Conservation (phyloP, 2,888 invertebrate genomes). For the Ennomos erosarius region DNA sequence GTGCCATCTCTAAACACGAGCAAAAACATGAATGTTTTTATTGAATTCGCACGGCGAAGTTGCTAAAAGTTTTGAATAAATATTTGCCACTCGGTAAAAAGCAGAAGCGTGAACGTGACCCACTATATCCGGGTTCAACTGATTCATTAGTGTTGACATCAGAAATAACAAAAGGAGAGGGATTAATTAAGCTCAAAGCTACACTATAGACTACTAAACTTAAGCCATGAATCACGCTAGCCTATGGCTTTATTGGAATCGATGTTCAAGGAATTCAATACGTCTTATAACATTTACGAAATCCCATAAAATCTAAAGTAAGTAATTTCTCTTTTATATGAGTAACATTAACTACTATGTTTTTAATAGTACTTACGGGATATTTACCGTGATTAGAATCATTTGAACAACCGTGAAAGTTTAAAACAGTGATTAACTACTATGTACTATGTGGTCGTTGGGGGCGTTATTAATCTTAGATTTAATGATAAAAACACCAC, state of each 20-base stretch:
- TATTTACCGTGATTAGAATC: no score
- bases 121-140: slow-evolving; percentile 29
- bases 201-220: background rate
- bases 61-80: slow-evolving; percentile 28
- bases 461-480: no score
- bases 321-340: no score
- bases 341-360: no score
- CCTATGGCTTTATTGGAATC: no score
- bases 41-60: slow-evolving; percentile 17
- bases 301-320: no score
- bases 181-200: background rate
- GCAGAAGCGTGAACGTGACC: slow-evolving; percentile 26
- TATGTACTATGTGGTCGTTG: no score
- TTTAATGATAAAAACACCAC: background rate
- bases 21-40: slow-evolving; percentile 20
- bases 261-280: no score
- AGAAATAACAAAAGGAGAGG: slow-evolving; percentile 16
- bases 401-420: no score
- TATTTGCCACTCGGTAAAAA: slow-evolving; percentile 32
- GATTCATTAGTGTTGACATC: slow-evolving; percentile 34
- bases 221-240: background rate
- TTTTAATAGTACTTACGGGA: no score
- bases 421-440: no score
- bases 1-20: background rate
- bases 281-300: no score